Conservation (phyloP, 2,797 vertebrate species). For the Arremon brunneinucha region DNA sequence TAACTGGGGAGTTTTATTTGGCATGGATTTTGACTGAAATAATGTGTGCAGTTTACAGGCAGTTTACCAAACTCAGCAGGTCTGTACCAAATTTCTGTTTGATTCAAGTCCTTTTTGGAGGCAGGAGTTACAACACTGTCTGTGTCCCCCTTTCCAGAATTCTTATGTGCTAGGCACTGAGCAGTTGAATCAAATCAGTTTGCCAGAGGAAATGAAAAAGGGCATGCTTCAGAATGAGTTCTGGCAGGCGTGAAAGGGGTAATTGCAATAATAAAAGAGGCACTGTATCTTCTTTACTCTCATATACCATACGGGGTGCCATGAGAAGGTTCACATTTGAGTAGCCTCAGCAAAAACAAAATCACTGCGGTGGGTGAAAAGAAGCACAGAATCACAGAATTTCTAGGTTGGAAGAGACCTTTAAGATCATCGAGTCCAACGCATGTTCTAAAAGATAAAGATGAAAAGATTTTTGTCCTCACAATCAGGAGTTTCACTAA, state of each 20-base stretch:
- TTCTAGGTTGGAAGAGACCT: too few species aligned
- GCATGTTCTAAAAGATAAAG: too few species aligned
- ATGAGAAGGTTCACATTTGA: background rate
- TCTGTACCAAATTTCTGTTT: background rate
- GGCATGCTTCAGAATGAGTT: background rate
- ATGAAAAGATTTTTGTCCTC: background rate
- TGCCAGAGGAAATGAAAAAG: background rate
- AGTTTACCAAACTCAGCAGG: background rate
- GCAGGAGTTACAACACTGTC: background rate
- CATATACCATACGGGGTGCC: background rate
- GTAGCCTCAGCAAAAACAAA: background rate
- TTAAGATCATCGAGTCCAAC: too few species aligned
- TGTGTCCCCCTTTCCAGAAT: background rate
- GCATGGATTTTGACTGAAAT: background rate
- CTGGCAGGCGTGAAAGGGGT: background rate
- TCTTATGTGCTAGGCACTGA: background rate
- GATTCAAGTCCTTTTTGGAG: background rate
- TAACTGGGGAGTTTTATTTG: background rate
- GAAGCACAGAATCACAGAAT: too few species aligned
- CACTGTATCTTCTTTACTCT: background rate
- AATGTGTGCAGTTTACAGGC: rapidly evolving
- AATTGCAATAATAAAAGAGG: background rate
- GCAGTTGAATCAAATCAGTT: background rate
- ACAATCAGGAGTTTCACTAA: background rate
- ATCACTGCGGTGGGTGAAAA: background rate